Percentiles rank a stretch among this genome's conserved stretches.
These are phyloP conservation scores for Gasterosteus nipponicus DNA, from an alignment of 2,113 vertebrate genomes.

Conservation along the genomic window DNA sequence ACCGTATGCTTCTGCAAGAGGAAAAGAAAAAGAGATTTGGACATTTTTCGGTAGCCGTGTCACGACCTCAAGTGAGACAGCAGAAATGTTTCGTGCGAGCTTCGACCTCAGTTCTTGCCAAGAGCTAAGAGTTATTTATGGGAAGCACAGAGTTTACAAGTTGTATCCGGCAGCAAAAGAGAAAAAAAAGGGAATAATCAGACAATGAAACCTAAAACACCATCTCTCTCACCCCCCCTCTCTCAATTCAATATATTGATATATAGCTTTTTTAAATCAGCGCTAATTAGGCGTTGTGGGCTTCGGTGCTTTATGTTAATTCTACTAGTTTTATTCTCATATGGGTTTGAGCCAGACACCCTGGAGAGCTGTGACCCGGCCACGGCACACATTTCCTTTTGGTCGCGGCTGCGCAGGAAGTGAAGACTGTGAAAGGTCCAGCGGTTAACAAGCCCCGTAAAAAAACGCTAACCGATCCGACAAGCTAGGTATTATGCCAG, in stretches of 20 bases:
- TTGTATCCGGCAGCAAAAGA: conserved; percentile 8
- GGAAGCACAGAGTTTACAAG: conserved; percentile 44
- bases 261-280: conserved; percentile 6
- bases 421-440: conserved; percentile 52
- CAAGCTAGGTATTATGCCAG: conserved; percentile 62
- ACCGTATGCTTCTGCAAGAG: conserved; percentile 14
- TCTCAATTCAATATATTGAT: neutral
- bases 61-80: conserved; percentile 62
- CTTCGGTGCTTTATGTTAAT: conserved; percentile 21
- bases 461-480: conserved; percentile 55
- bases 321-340: conserved; percentile 38
- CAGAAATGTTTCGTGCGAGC: conserved; percentile 52
- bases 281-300: conserved; percentile 14
- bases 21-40: conserved; percentile 13
- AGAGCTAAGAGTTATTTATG: conserved; percentile 50
- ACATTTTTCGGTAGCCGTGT: conserved; percentile 42
- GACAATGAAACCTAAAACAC: neutral
- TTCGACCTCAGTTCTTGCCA: conserved; percentile 30
- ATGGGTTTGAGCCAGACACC: conserved; percentile 48
- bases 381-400: conserved; percentile 68
- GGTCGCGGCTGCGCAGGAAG: conserved; percentile 61
- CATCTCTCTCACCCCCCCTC: neutral
- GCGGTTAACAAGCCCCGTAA: conserved; percentile 65
- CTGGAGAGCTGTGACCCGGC: conserved; percentile 61
- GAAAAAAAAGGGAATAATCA: conserved; percentile 24